These are phyloP conservation scores for Bos taurus DNA, from an alignment of 2,113 vertebrate species.

Conservation along the genomic window ARS-UCD2.0 NC_037352.1:303501-304000, in stretches of 20 bases:
- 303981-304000: constrained; percentile 83
- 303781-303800: neutral
- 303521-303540: neutral
- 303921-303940: fast-evolving
- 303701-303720: neutral
- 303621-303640: fast-evolving
- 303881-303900: no score
- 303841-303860: neutral
- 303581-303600: neutral
- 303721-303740: fast-evolving
- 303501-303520: neutral
- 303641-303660: neutral
- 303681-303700: fast-evolving
- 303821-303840: no score
- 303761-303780: neutral
- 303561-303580: neutral
- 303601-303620: neutral
- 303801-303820: neutral
- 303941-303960: constrained; percentile 89
- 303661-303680: neutral
- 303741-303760: neutral
- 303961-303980: constrained; percentile 87
- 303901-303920: no score
- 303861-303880: neutral
- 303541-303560: neutral